Conservation (phyloP, 2,113 vertebrate species). For the Melanocharis versteri region DNA sequence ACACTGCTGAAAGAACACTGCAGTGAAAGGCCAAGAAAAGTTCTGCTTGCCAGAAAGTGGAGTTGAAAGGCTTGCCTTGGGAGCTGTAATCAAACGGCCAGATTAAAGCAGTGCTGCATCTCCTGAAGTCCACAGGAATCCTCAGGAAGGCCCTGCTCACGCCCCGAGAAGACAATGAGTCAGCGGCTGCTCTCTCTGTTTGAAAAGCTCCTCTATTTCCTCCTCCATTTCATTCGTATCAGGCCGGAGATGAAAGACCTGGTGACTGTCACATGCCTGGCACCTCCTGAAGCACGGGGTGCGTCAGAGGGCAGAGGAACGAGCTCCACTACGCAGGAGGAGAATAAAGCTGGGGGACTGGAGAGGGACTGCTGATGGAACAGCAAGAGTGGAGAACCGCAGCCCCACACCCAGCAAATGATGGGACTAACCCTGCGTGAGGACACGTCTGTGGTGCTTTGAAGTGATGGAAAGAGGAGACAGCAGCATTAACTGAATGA, state of each 20-base stretch:
- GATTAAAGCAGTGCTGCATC: slow-evolving; percentile 24
- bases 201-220: background rate
- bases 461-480: background rate
- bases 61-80: slow-evolving; percentile 41
- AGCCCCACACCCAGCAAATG: background rate
- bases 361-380: background rate
- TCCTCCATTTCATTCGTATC: background rate
- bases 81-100: slow-evolving; percentile 17
- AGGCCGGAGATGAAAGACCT: background rate
- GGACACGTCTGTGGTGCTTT: background rate
- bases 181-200: background rate
- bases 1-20: slow-evolving; percentile 11
- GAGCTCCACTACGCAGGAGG: background rate
- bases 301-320: background rate
- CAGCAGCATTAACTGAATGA: background rate
- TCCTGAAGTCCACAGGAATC: slow-evolving; percentile 35
- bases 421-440: background rate
- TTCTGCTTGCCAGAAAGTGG: slow-evolving; percentile 35
- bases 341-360: background rate
- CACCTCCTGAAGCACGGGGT: background rate
- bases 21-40: slow-evolving; percentile 26
- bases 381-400: accelerated
- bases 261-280: background rate
- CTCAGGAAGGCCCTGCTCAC: background rate
- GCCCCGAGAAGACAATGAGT: background rate